Evolutionary conservation across 2,113 vertebrate genomes (phyloP).

Genomic region (Garra rufa): DNA sequence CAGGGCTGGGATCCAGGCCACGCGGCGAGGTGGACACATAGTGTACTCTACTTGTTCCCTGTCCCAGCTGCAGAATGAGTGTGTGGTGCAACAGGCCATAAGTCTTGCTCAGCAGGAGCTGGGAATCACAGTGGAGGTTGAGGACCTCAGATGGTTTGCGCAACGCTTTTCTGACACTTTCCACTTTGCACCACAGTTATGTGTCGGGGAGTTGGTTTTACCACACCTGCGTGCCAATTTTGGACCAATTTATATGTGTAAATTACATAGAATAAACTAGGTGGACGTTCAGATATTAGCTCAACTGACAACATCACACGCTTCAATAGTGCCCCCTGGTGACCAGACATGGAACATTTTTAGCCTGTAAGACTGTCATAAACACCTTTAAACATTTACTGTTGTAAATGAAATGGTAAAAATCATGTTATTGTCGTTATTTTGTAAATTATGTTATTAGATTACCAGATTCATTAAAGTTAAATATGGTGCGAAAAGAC

Average conservation of each 20-base stretch:
- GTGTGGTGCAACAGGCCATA: constrained; percentile 84
- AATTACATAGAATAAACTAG: constrained; percentile 77
- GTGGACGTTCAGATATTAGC: neutral
- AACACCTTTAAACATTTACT: neutral
- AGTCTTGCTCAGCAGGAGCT: constrained; percentile 77
- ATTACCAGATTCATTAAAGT: neutral
- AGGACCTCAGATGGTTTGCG: constrained; percentile 79
- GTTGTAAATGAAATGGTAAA: neutral
- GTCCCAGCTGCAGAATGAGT: constrained; percentile 88
- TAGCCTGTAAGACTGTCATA: neutral
- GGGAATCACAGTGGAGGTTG: constrained; percentile 72
- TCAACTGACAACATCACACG: neutral
- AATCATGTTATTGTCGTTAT: neutral
- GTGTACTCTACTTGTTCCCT: constrained; percentile 94
- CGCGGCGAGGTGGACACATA: constrained; percentile 81
- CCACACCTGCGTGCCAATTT: constrained; percentile 93
- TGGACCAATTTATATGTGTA: constrained; percentile 95
- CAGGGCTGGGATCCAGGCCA: constrained; percentile 86
- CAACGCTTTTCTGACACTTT: constrained; percentile 83
- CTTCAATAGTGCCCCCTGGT: neutral
- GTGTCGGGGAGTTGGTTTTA: constrained; percentile 87
- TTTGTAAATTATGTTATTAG: neutral
- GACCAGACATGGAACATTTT: neutral
- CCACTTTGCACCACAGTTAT: constrained; percentile 80
- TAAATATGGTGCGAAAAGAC: neutral